Evolutionary conservation across 2,113 vertebrate genomes (phyloP).

Genomic region (Larimichthys crocea): DNA sequence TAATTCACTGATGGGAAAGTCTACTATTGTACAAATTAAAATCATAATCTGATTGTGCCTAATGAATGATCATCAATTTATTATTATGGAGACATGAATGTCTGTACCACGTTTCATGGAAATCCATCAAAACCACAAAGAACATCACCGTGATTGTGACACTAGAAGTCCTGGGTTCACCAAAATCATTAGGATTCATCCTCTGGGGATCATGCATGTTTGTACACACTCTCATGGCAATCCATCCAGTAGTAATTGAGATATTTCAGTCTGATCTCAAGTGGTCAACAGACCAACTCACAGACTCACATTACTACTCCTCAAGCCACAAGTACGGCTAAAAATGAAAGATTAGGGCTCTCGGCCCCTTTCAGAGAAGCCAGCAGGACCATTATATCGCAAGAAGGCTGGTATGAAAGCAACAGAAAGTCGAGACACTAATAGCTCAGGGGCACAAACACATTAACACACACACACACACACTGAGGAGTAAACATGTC

Average conservation of each 20-base stretch:
- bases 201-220: neutral
- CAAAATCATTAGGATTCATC: neutral
- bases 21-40: too few relatives aligned
- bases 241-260: neutral
- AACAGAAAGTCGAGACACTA: neutral
- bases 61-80: too few relatives aligned
- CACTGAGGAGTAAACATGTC: slow-evolving; percentile 10
- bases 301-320: neutral
- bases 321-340: too few relatives aligned
- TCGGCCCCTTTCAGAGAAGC: neutral
- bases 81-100: neutral
- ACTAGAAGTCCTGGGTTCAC: too few relatives aligned
- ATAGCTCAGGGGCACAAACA: neutral
- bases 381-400: slow-evolving; percentile 5
- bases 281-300: neutral
- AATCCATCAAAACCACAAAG: neutral
- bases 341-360: neutral
- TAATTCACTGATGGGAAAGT: neutral
- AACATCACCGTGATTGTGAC: neutral
- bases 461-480: slow-evolving; percentile 1
- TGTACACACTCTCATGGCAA: neutral
- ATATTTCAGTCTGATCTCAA: neutral
- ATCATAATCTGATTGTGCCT: too few relatives aligned
- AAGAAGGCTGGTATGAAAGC: neutral
- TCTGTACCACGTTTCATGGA: neutral